phyloP scores from a whole-genome alignment of 2,113 vertebrate genomes.

The Petrocephalus zakoni region DNA sequence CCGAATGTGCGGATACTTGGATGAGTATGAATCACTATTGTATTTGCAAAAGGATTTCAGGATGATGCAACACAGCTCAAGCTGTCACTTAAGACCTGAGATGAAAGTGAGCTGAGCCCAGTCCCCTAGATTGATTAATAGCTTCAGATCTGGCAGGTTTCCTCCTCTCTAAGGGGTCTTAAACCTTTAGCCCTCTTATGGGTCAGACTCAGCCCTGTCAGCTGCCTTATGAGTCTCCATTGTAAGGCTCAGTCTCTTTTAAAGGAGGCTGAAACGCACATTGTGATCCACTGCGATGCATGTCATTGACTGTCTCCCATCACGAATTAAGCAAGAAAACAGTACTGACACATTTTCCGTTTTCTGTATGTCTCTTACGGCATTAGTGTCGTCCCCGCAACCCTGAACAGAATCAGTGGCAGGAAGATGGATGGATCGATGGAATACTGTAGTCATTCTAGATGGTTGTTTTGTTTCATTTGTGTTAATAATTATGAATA shows the following conservation, averaged over 20 bases:
- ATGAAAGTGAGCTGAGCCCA: background rate
- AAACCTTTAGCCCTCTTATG: conserved; percentile 1
- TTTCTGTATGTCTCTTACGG: background rate
- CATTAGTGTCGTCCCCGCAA: background rate
- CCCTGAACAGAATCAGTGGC: background rate
- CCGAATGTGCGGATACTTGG: background rate
- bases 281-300: background rate
- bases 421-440: background rate
- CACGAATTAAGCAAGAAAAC: background rate
- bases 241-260: background rate
- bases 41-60: background rate
- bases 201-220: background rate
- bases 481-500: background rate
- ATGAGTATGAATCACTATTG: background rate
- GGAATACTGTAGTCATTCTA: background rate
- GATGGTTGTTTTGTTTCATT: background rate
- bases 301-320: background rate
- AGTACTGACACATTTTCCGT: background rate
- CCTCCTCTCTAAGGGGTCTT: background rate
- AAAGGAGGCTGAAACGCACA: background rate
- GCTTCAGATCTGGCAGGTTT: background rate
- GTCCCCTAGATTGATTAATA: background rate
- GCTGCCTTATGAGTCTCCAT: background rate
- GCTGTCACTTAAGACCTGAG: background rate
- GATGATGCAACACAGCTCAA: background rate